Evolutionary conservation across 1,140 invertebrate genomes (phyloP), one percentile per base, ranked within the genome.

Genomic region (Aphidius ervi): DNA sequence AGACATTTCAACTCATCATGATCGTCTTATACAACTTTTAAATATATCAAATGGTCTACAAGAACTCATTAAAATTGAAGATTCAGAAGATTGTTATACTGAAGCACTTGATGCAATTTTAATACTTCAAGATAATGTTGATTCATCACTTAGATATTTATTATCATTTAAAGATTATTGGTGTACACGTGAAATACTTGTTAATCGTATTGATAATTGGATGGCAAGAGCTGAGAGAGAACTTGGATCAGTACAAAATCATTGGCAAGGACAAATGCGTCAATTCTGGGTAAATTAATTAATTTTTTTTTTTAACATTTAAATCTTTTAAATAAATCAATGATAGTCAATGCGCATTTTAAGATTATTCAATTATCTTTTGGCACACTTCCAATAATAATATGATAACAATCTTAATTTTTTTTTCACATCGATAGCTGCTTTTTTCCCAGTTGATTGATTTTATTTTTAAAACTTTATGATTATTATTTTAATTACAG

Each of bases 1-100:
- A 10, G 90, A 93, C 68, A 85, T 92, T 54, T 85, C 86, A 9
- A 85, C 88, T 66, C 91, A 93, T 74, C 87, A 91, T 64, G 86
- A 88, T 0, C 86, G 89, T 70, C 82, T 92, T 66, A 77, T 86
- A 45, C 87, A 92, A 65, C 77, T 92, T 0, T 73, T 90, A 23
- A 84, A 83, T 20, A 84, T 88, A n/a, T 86, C 89, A 40, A 85
- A 86, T 65, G 85, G 86, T 63, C 74, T 93, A n/a, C 85, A 89
- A 73, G 85, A 87, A 45, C 70, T 92, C 9, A 84, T 93, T 6
- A 82, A 85, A 45, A 90, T 90, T 63, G 84, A 87, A 39, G 86
- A 86, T 66, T 77, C 90, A 16, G 87, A 92, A 52, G 83, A 86
- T 61, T 83, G 84, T 62, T 90, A 88, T 66, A 82, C 86, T 31